Base-by-base conservation (phyloP, 2,888 invertebrate species). In the Hylaea fasciaria region DNA sequence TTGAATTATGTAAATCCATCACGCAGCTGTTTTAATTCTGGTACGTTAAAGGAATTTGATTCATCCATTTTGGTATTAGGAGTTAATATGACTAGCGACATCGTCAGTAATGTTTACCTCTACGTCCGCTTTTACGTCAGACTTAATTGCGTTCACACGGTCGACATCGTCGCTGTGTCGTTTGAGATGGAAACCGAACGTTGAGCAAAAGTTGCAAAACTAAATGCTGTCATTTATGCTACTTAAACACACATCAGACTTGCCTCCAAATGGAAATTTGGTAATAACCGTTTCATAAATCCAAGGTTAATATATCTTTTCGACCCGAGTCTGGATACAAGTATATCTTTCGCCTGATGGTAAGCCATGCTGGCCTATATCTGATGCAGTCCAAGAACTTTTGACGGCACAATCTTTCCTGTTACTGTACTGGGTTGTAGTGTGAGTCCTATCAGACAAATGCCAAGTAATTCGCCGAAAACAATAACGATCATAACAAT, bases 151-250 rank as follows among this genome's bases (percentile, higher is more conserved):
- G 65, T 79, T 88, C 89, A 85, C 87, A 87, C 87, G 87, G 74
- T 75, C 72, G 69, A 67, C 46, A 64, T 68, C 74, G 74, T 72
- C 70, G 73, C 73, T 66, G 78, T 77, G 80, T 82, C 79, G 78
- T 82, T 73, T 66, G 64, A 72, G 80, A 79, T 78, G 57, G 71
- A 73, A 76, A 80, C 83, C 83, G 86, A 85, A 83, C 82, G 80
- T 86, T 86, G 80, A 68, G 78, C 63, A 82, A 83, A 81, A 64
- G 62, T 88, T 87, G 83, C 81, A 65, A 82, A 81, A 87, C 72
- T 68, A 57, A 66, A 64, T 56, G 63, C 66, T 51, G 63, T 53
- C 59, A 52, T 62, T 58, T 59, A 57, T 58, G 39, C 52, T 43
- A 50, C 62, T 51, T 60, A 58, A 57, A 47, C 49, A 61, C 46